A percentile compares a stretch with the other conserved stretches of the same genome.
Evolutionary conservation across 2,113 vertebrate species (phyloP).

Genomic region (Bubalus kerabau): DNA sequence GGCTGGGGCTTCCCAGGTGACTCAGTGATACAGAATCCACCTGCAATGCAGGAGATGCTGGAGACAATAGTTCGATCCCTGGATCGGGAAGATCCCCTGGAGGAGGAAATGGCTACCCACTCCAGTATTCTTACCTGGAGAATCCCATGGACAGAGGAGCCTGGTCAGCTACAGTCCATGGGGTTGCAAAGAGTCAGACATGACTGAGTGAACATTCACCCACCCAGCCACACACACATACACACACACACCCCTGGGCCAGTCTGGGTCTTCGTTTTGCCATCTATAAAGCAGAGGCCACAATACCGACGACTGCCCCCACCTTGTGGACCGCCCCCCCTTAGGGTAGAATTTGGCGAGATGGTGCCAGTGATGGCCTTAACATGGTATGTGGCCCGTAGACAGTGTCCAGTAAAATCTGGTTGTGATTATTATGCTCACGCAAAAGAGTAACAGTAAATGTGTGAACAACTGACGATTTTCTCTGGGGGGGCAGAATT

Average conservation of each 20-base stretch:
- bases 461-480: background rate
- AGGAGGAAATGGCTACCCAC: background rate
- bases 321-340: accelerated
- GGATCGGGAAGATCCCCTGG: background rate
- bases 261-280: background rate
- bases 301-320: accelerated
- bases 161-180: background rate
- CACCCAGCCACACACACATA: background rate
- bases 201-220: background rate
- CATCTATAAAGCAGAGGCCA: accelerated
- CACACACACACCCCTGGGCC: background rate
- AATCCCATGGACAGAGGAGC: background rate
- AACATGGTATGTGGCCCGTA: accelerated
- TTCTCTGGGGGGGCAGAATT: background rate
- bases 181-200: background rate
- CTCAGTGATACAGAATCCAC: background rate
- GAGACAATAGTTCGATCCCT: background rate
- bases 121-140: background rate
- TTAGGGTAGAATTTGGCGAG: background rate
- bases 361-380: background rate
- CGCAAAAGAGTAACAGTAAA: background rate
- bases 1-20: background rate
- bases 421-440: background rate
- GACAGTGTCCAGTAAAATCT: background rate
- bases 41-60: background rate